Evolutionary conservation across 2,797 vertebrate species (phyloP).

Genomic region (Epinephelus awoara): DNA sequence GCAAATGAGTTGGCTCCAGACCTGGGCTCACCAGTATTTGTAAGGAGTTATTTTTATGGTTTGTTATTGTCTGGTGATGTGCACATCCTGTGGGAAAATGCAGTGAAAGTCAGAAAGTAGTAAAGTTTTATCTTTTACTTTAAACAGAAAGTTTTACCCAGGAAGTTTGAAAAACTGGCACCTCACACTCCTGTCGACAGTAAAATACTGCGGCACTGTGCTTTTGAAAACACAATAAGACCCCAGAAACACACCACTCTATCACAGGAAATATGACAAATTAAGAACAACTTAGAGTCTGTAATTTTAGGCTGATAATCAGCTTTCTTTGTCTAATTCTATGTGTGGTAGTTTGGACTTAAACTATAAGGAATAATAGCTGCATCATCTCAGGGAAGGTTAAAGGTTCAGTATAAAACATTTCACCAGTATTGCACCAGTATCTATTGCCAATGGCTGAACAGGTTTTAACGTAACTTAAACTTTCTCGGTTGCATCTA

Average conservation of each 20-base stretch:
- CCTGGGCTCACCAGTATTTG: background rate
- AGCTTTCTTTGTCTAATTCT: too few species aligned
- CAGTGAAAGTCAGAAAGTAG: constrained; percentile 17
- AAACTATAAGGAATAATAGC: too few species aligned
- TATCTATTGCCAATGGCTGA: too few species aligned
- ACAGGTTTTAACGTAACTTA: too few species aligned
- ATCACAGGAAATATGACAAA: background rate
- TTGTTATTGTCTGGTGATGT: constrained; percentile 27
- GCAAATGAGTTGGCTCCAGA: background rate
- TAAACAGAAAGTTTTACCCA: background rate
- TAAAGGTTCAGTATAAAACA: too few species aligned
- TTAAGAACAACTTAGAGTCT: background rate
- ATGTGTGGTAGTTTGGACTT: too few species aligned
- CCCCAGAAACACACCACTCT: background rate
- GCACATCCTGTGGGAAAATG: constrained; percentile 21
- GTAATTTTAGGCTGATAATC: background rate
- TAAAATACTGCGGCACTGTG: too few species aligned
- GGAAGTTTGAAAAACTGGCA: background rate
- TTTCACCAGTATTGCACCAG: too few species aligned
- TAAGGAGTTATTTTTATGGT: constrained; percentile 23
- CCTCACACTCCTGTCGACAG: background rate
- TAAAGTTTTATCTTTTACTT: background rate
- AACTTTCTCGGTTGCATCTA: too few species aligned
- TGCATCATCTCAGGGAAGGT: too few species aligned
- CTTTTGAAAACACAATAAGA: background rate